A percentile compares a stretch with the other conserved stretches of the same genome.
Evolutionary conservation across 1,140 invertebrate genomes (phyloP).

Genomic region (Brachionus paranguensis): DNA sequence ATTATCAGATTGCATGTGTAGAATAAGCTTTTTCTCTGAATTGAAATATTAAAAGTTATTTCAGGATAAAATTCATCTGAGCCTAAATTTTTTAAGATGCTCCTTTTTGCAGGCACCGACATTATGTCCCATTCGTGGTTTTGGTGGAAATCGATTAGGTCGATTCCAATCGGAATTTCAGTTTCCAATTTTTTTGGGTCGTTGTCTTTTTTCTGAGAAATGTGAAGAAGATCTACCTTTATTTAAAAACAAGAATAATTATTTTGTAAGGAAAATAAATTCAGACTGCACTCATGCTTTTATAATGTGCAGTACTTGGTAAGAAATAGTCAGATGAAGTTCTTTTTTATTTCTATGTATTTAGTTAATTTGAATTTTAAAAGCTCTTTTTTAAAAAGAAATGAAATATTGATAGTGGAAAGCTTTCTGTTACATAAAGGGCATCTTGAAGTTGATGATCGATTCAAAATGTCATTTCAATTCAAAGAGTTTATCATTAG

Average conservation of each 20-base stretch:
- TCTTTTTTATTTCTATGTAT: no score
- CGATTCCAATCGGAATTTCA: slow-evolving; percentile 43
- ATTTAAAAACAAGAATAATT: background rate
- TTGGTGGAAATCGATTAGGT: slow-evolving; percentile 53
- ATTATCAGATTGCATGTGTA: slow-evolving; percentile 56
- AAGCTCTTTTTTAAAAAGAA: no score
- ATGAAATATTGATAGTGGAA: no score
- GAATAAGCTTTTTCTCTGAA: slow-evolving; percentile 62
- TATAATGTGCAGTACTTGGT: no score
- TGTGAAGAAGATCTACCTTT: slow-evolving; percentile 37
- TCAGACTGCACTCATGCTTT: background rate
- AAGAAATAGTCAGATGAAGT: no score
- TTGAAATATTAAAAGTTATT: slow-evolving; percentile 97
- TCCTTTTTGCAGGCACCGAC: slow-evolving; percentile 68
- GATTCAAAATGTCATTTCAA: no score
- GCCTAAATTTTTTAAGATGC: slow-evolving; percentile 70
- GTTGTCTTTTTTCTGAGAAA: background rate
- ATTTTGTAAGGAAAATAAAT: background rate
- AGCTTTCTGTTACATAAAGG: no score
- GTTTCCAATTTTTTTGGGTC: background rate
- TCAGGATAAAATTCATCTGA: slow-evolving; percentile 84
- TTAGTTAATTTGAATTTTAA: no score
- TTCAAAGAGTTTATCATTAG: no score
- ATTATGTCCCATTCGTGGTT: slow-evolving; percentile 99
- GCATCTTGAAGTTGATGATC: no score